These are phyloP conservation scores for Calypte anna DNA, from an alignment of 2,113 vertebrate genomes.

Conservation along the genomic window DNA sequence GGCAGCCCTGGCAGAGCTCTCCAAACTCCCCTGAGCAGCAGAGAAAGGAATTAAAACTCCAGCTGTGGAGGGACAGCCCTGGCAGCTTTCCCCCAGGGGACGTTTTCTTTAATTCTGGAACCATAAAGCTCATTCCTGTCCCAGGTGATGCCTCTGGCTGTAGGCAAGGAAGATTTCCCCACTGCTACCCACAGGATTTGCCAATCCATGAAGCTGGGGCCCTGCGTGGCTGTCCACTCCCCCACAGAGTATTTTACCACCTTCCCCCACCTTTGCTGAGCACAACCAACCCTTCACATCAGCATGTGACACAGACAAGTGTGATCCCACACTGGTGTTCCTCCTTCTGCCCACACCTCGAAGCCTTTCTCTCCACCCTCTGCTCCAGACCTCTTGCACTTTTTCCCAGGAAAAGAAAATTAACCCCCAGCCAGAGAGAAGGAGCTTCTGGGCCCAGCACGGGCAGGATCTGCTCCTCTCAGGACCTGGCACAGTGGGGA, in stretches of 20 bases:
- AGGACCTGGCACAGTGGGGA: neutral
- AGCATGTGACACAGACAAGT: neutral
- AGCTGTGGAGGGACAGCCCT: rapidly evolving
- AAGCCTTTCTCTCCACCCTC: neutral
- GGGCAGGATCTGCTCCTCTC: too few relatives aligned
- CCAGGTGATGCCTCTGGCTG: neutral
- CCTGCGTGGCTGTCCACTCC: neutral
- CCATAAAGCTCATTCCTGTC: neutral
- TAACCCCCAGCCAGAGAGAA: neutral
- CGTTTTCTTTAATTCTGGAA: neutral
- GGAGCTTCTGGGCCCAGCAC: too few relatives aligned
- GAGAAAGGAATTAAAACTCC: neutral
- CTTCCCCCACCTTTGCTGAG: neutral
- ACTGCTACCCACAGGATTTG: neutral
- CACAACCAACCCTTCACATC: neutral
- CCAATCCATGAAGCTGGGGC: neutral
- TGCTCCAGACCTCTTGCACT: rapidly evolving
- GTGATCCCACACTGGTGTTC: neutral
- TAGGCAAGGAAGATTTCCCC: neutral
- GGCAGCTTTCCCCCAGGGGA: neutral
- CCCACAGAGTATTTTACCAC: neutral
- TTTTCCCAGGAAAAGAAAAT: neutral
- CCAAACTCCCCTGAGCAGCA: conserved; percentile 86
- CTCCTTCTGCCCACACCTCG: neutral
- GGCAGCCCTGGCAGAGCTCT: conserved; percentile 87